Evolutionary conservation across 2,888 invertebrate genomes (phyloP).

Genomic region (Amblyjoppa fuscipennis): DNA sequence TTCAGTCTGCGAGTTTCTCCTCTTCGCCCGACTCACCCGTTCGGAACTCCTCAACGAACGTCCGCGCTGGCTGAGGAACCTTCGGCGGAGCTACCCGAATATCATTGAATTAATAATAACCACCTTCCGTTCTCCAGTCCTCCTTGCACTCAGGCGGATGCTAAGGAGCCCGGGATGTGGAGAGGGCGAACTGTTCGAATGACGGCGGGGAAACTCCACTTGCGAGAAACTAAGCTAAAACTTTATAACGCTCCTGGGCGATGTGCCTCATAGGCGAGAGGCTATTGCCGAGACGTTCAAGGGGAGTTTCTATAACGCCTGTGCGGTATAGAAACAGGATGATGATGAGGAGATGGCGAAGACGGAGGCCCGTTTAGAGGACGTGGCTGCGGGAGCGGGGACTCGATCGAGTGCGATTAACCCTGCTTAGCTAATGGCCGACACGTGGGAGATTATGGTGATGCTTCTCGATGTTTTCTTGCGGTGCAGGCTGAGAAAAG

Average conservation of each 20-base stretch:
- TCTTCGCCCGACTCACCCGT: slow-evolving; percentile 28
- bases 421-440: slow-evolving; percentile 58
- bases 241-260: slow-evolving; percentile 55
- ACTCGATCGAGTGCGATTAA: slow-evolving; percentile 65
- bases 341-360: slow-evolving; percentile 17
- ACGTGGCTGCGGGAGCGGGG: slow-evolving; percentile 29
- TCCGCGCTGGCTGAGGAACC: slow-evolving; percentile 41
- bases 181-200: slow-evolving; percentile 45
- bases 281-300: slow-evolving; percentile 22
- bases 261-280: slow-evolving; percentile 36
- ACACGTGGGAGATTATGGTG: slow-evolving; percentile 38
- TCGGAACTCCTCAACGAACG: slow-evolving; percentile 14
- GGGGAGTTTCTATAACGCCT: neutral
- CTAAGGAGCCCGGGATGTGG: slow-evolving; percentile 12
- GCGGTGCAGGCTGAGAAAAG: too few relatives aligned
- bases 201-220: slow-evolving; percentile 57
- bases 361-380: slow-evolving; percentile 23
- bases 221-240: slow-evolving; percentile 60
- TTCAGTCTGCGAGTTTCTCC: slow-evolving; percentile 12
- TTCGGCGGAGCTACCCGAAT: slow-evolving; percentile 71
- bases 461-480: neutral
- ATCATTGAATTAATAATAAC: slow-evolving; percentile 81
- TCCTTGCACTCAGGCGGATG: slow-evolving; percentile 30
- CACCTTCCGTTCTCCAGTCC: slow-evolving; percentile 70
- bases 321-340: neutral